These are phyloP conservation scores for Proterorhinus semilunaris DNA, from an alignment of 2,113 vertebrate genomes.

Conservation along the genomic window DNA sequence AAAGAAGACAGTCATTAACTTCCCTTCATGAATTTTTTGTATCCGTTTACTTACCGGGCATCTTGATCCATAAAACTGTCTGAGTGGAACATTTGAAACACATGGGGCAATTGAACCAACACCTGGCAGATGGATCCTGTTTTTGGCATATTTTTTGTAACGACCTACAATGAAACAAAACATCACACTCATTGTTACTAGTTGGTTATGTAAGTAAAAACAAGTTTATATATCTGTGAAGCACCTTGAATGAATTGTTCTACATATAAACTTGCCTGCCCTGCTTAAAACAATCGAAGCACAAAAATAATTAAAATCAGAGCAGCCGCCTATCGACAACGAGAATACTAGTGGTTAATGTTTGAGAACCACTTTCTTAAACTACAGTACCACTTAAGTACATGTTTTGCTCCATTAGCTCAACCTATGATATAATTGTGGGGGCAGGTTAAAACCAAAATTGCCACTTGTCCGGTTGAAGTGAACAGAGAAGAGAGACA, in stretches of 20 bases:
- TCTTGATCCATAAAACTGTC: slow-evolving; percentile 78
- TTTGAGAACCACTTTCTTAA: not conserved
- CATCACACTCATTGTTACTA: too few relatives aligned
- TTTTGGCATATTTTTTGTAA: slow-evolving; percentile 79
- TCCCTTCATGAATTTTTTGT: not conserved
- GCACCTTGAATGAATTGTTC: too few relatives aligned
- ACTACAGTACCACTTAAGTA: not conserved
- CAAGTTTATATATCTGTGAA: too few relatives aligned
- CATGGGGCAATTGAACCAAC: slow-evolving; percentile 91
- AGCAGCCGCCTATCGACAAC: not conserved
- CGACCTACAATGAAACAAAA: slow-evolving; percentile 72
- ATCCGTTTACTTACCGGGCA: slow-evolving; percentile 76
- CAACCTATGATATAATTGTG: slow-evolving; percentile 6
- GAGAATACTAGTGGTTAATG: not conserved
- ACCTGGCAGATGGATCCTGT: slow-evolving; percentile 89
- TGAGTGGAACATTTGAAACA: slow-evolving; percentile 87
- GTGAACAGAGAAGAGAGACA: not conserved
- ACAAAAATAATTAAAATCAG: not conserved
- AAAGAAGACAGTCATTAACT: not conserved
- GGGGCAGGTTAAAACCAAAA: not conserved
- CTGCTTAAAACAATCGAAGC: too few relatives aligned
- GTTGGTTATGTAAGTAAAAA: too few relatives aligned
- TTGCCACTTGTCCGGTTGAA: not conserved
- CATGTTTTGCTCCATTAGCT: not conserved
- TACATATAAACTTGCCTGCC: too few relatives aligned